Evolutionary conservation across 2,797 vertebrate species (phyloP).

Genomic region (Chelmon rostratus): DNA sequence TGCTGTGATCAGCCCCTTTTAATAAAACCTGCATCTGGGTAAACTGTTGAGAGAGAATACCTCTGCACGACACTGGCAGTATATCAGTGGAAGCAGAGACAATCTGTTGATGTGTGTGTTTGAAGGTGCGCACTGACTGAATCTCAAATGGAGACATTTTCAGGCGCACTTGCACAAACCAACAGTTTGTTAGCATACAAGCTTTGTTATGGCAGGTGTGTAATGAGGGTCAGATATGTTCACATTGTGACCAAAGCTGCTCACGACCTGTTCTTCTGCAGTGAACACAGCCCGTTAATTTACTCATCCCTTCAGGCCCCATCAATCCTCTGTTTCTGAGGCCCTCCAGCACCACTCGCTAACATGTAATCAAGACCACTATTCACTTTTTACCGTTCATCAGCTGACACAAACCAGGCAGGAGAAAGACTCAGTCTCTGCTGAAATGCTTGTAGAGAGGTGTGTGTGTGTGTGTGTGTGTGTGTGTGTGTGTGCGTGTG

Average conservation of each 20-base stretch:
- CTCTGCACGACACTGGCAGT: not conserved
- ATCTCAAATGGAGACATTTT: not conserved
- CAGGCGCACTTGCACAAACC: not conserved
- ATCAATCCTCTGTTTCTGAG: not conserved
- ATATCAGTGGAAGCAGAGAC: constrained; percentile 17
- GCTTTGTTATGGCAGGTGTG: constrained; percentile 9
- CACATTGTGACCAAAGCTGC: constrained; percentile 21
- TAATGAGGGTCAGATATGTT: constrained; percentile 37
- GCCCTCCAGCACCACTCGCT: not conserved
- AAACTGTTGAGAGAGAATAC: constrained; percentile 27
- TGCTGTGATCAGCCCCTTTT: constrained; percentile 53
- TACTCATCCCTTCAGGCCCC: constrained; percentile 9
- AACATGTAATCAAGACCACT: constrained; percentile 28
- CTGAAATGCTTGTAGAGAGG: constrained; percentile 1
- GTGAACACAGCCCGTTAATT: constrained; percentile 23
- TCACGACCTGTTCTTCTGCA: not conserved
- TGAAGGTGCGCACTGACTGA: not conserved
- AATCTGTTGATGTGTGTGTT: constrained; percentile 10
- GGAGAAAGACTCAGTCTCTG: not conserved
- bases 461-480: constrained; percentile 1
- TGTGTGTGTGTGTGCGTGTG: not conserved
- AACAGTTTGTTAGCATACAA: constrained; percentile 1
- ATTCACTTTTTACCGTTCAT: constrained; percentile 18
- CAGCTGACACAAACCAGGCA: constrained; percentile 11
- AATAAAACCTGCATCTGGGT: constrained; percentile 61